These are phyloP conservation scores for Acanthurus leucopareius DNA, from an alignment of 2,797 vertebrate species.

Conservation along the genomic window DNA sequence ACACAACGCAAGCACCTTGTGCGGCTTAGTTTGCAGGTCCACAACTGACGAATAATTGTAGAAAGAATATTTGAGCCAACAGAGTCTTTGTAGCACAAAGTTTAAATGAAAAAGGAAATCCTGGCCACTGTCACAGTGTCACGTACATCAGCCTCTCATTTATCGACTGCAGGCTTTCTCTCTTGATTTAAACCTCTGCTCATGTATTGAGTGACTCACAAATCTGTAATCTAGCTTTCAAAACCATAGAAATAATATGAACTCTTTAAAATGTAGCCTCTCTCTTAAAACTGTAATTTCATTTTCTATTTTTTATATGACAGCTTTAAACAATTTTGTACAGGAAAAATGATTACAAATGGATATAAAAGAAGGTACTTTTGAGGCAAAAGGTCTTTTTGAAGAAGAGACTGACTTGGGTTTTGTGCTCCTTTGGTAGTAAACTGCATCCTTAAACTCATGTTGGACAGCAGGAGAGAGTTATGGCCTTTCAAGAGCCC, in stretches of 20 bases:
- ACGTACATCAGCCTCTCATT: slow-evolving; percentile 34
- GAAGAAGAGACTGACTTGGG: slow-evolving; percentile 75
- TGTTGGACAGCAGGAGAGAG: slow-evolving; percentile 56
- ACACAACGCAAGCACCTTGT: slow-evolving; percentile 28
- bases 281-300: slow-evolving; percentile 51
- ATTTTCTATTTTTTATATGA: slow-evolving; percentile 35
- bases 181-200: slow-evolving; percentile 22
- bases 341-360: slow-evolving; percentile 72
- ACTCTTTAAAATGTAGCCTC: slow-evolving; percentile 42
- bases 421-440: slow-evolving; percentile 85
- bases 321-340: slow-evolving; percentile 61
- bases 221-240: slow-evolving; percentile 36
- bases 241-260: slow-evolving; percentile 43
- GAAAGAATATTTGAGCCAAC: slow-evolving; percentile 29
- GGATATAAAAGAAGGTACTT: slow-evolving; percentile 79
- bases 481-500: slow-evolving; percentile 53
- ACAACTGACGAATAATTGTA: slow-evolving; percentile 32
- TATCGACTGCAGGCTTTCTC: slow-evolving; percentile 22
- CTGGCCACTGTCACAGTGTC: slow-evolving; percentile 64
- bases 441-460: slow-evolving; percentile 67
- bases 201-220: slow-evolving; percentile 31
- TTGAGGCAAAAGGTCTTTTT: slow-evolving; percentile 75
- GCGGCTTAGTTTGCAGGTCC: slow-evolving; percentile 29
- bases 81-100: slow-evolving; percentile 15
- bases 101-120: slow-evolving; percentile 22